phyloP scores from a whole-genome alignment of 1,140 invertebrate species.

The Caenorhabditis brenneri region DNA sequence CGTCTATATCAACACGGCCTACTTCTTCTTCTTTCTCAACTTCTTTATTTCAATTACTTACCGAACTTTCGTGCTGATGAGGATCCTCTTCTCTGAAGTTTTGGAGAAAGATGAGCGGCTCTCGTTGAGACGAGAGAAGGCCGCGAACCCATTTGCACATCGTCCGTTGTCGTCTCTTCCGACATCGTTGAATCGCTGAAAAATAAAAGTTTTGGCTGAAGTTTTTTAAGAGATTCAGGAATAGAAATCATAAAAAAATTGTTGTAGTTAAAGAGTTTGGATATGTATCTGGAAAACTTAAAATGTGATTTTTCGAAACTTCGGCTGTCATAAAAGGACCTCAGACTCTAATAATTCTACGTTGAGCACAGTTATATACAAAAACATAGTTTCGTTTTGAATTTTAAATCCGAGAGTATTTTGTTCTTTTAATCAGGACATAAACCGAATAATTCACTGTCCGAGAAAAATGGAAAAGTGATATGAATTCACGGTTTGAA shows the following conservation, averaged over 20 bases:
- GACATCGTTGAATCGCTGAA: neutral
- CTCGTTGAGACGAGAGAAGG: conserved; percentile 27
- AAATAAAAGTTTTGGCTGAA: neutral
- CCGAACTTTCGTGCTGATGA: conserved; percentile 21
- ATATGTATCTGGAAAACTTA: no score
- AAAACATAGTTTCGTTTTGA: no score
- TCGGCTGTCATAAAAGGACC: no score
- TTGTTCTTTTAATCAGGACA: no score
- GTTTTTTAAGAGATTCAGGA: no score
- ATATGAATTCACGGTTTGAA: neutral
- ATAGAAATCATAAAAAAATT: no score
- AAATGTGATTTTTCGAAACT: no score
- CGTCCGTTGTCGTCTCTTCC: neutral
- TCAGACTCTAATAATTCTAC: no score
- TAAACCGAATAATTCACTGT: neutral
- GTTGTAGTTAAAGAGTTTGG: no score
- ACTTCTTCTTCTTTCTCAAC: neutral
- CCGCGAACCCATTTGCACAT: neutral
- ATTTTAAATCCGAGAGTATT: no score
- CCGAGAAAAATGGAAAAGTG: neutral
- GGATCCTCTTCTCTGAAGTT: conserved; percentile 39
- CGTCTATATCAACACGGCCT: neutral
- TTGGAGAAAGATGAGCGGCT: conserved; percentile 22
- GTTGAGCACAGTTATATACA: no score
- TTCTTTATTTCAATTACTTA: neutral